A percentile compares a stretch with the other conserved stretches of the same genome.
Conservation (phyloP, 2,797 vertebrate genomes). For the Pseudocheirus occidentalis region DNA sequence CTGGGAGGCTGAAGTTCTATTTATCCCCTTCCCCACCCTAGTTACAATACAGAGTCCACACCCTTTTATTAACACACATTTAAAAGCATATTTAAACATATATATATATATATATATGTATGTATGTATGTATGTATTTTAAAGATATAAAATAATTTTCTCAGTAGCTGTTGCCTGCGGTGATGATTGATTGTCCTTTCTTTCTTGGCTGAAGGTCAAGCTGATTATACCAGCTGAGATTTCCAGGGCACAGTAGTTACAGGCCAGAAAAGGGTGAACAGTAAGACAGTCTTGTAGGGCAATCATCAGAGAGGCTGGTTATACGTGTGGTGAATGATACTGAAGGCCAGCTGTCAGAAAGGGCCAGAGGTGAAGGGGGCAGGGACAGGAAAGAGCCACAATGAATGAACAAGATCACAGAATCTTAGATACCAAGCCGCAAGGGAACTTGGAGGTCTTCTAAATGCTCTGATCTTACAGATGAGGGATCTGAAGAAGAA, state of each 20-base stretch:
- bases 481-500: not conserved
- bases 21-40: not conserved
- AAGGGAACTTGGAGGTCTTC: not conserved
- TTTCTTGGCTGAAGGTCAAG: not conserved
- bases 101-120: no score
- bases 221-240: not conserved
- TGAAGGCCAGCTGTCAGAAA: not conserved
- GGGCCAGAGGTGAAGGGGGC: not conserved
- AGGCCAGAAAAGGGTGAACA: not conserved
- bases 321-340: not conserved
- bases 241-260: not conserved
- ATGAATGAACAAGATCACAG: not conserved
- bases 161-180: not conserved
- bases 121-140: no score
- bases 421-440: not conserved
- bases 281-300: not conserved
- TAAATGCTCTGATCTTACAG: not conserved
- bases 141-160: not conserved
- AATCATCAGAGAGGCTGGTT: not conserved
- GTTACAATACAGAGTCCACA: not conserved
- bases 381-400: not conserved
- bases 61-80: not conserved
- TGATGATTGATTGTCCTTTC: not conserved
- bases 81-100: not conserved
- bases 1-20: not conserved